Evolutionary conservation across 1,140 invertebrate genomes (phyloP).

Genomic region (Battus philenor): DNA sequence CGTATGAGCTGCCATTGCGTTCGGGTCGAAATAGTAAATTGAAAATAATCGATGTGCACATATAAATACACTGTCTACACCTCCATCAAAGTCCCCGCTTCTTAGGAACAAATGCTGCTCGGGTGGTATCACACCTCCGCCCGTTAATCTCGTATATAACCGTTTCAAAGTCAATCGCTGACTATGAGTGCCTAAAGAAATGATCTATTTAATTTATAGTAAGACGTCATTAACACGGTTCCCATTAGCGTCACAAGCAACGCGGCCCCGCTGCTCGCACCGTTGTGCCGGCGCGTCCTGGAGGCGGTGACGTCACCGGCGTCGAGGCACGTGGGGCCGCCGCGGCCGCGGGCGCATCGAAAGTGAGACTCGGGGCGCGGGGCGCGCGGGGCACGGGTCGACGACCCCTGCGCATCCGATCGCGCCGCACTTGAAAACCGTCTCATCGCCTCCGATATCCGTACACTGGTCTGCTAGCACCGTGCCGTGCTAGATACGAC

Average conservation of each 20-base stretch:
- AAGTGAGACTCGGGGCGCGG: conserved; percentile 58
- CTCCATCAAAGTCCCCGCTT: too few relatives aligned
- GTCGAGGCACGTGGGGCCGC: conserved; percentile 59
- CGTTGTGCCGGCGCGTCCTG: conserved; percentile 38
- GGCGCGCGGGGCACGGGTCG: conserved; percentile 34
- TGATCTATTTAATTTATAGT: too few relatives aligned
- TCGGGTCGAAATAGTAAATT: too few relatives aligned
- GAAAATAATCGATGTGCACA: too few relatives aligned
- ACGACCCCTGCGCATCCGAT: conserved; percentile 47
- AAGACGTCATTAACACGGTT: conserved; percentile 40
- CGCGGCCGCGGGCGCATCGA: conserved; percentile 66
- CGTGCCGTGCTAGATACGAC: too few relatives aligned
- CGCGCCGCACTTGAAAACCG: conserved; percentile 66
- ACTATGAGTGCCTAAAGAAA: too few relatives aligned
- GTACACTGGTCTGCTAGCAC: conserved; percentile 3
- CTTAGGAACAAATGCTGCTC: too few relatives aligned
- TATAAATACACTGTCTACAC: too few relatives aligned
- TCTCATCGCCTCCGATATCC: conserved; percentile 57
- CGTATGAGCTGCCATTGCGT: too few relatives aligned
- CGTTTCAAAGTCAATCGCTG: too few relatives aligned
- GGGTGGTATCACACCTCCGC: too few relatives aligned
- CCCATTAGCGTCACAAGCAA: conserved; percentile 54
- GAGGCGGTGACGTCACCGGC: conserved; percentile 55
- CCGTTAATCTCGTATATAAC: too few relatives aligned
- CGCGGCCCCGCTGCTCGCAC: conserved; percentile 40